Conservation (phyloP, 2,888 invertebrate species). For the Agrenia bidenticulata region DNA sequence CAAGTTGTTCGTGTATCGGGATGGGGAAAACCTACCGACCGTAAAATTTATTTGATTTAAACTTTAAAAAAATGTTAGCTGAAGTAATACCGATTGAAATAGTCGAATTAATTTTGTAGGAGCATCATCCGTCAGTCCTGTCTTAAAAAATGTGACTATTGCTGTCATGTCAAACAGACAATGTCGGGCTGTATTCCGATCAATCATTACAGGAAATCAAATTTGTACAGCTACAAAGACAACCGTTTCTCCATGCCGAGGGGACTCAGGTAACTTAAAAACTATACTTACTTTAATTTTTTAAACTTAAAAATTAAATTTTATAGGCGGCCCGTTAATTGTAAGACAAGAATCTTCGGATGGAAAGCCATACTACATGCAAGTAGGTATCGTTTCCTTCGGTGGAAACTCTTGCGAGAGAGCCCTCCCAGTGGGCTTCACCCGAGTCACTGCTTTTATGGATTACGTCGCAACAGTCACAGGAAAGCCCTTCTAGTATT, state of each 20-base stretch:
- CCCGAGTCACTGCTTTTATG: constrained; percentile 50
- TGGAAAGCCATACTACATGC: constrained; percentile 45
- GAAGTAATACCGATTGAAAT: not conserved
- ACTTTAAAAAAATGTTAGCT: not conserved
- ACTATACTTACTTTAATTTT: not conserved
- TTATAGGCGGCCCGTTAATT: constrained; percentile 44
- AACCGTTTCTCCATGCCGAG: constrained; percentile 50
- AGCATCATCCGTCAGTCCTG: constrained; percentile 34
- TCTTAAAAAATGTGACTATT: constrained; percentile 49
- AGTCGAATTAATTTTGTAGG: constrained; percentile 12
- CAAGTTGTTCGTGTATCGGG: constrained; percentile 48
- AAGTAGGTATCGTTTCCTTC: constrained; percentile 51
- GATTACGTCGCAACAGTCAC: constrained; percentile 43
- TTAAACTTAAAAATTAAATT: constrained; percentile 31
- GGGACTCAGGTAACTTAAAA: not conserved
- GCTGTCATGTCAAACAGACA: constrained; percentile 46
- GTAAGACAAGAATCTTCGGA: constrained; percentile 41
- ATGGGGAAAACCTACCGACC: constrained; percentile 52
- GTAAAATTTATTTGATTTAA: constrained; percentile 26
- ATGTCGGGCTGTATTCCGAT: constrained; percentile 48
- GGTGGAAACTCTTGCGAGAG: constrained; percentile 50
- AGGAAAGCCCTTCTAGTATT: constrained; percentile 29
- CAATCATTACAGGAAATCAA: constrained; percentile 50
- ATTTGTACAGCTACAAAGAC: constrained; percentile 50
- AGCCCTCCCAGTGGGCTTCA: constrained; percentile 50